A percentile compares a stretch with the other conserved stretches of the same genome.
phyloP scores from a whole-genome alignment of 2,113 vertebrate genomes.

The Pitta sordida region DNA sequence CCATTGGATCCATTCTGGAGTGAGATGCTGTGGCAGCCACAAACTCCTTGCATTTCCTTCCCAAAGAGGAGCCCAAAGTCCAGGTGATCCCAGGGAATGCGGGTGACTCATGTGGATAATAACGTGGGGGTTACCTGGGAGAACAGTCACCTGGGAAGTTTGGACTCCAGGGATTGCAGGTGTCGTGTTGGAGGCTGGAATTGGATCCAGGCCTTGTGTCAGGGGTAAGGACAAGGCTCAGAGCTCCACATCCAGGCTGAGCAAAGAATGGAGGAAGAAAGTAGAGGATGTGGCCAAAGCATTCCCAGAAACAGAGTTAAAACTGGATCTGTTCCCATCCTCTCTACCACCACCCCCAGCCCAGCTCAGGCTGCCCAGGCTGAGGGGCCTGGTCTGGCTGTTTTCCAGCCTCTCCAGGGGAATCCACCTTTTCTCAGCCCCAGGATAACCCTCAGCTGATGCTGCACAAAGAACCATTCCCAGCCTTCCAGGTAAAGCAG shows the following conservation, averaged over 20 bases:
- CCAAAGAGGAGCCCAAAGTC: not conserved
- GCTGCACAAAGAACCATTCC: not conserved
- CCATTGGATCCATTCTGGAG: not conserved
- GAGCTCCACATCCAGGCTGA: not conserved
- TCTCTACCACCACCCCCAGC: rapidly evolving
- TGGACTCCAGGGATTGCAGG: rapidly evolving
- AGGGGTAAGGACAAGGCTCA: not conserved
- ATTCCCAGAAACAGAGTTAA: rapidly evolving
- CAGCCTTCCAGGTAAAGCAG: not conserved
- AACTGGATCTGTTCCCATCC: not conserved
- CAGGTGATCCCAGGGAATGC: rapidly evolving
- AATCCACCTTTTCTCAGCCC: not conserved
- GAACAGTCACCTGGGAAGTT: not conserved
- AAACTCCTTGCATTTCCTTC: not conserved
- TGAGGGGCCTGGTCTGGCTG: not conserved
- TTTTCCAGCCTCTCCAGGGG: not conserved
- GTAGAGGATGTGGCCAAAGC: rapidly evolving
- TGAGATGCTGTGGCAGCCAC: not conserved
- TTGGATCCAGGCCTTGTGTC: rapidly evolving
- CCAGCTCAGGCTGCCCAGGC: no score
- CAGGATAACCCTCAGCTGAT: not conserved
- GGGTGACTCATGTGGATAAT: rapidly evolving
- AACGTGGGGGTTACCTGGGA: not conserved
- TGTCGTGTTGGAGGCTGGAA: rapidly evolving
- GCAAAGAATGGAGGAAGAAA: not conserved